Evolutionary conservation across 2,888 invertebrate species (phyloP).

Genomic region (Hydriomena furcata): DNA sequence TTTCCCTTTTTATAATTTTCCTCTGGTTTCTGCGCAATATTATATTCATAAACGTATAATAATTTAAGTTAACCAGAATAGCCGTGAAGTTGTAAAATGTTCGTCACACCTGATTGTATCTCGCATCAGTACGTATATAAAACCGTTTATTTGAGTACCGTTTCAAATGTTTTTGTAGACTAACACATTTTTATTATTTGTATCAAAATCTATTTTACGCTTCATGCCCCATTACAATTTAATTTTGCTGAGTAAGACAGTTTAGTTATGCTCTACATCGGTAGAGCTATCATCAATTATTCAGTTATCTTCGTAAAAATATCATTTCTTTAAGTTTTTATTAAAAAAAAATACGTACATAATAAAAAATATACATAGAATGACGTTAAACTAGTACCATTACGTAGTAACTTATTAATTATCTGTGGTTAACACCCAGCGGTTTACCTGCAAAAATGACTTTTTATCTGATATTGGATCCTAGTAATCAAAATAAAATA

Average conservation of each 20-base stretch:
- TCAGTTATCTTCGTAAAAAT: not conserved
- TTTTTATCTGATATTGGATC: too few species aligned
- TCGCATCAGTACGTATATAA: slow-evolving; percentile 18
- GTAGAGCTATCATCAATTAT: not conserved
- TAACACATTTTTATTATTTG: slow-evolving; percentile 30
- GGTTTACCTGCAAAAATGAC: too few species aligned
- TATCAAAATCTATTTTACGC: slow-evolving; percentile 37
- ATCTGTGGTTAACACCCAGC: too few species aligned
- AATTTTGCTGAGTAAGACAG: slow-evolving; percentile 31
- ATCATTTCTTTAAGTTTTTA: too few species aligned
- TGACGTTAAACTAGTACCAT: too few species aligned
- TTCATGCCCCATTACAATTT: slow-evolving; percentile 36
- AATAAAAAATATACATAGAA: too few species aligned
- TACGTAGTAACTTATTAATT: too few species aligned
- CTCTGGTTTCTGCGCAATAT: too few species aligned
- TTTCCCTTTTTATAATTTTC: too few species aligned
- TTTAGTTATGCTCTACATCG: slow-evolving; percentile 32
- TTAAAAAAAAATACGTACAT: too few species aligned
- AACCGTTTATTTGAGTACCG: slow-evolving; percentile 27
- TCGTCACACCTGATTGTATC: slow-evolving; percentile 16
- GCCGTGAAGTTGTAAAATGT: slow-evolving; percentile 18
- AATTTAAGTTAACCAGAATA: slow-evolving; percentile 5
- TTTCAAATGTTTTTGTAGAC: slow-evolving; percentile 31
- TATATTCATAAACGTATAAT: slow-evolving; percentile 1
- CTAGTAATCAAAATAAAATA: too few species aligned